Evolutionary conservation across 2,113 vertebrate genomes (phyloP).

Genomic region (Takifugu flavidus): DNA sequence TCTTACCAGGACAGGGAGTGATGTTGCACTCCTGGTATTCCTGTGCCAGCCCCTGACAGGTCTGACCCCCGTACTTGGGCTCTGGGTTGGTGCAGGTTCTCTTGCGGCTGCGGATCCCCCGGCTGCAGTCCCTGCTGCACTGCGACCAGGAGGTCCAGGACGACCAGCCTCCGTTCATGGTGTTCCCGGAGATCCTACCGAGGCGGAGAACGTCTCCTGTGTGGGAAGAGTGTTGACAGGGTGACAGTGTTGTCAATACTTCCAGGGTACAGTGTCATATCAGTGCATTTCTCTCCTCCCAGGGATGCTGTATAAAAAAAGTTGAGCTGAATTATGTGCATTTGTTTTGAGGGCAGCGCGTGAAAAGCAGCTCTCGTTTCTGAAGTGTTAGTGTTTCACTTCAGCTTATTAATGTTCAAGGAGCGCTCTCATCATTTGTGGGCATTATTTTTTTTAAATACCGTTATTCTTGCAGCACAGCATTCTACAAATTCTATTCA

Average conservation of each 20-base stretch:
- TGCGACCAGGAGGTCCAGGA: constrained; percentile 92
- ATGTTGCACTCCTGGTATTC: constrained; percentile 98
- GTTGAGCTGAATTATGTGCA: background rate
- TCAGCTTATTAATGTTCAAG: too few relatives aligned
- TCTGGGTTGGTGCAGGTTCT: constrained; percentile 91
- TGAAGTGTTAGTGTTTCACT: too few relatives aligned
- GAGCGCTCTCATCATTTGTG: too few relatives aligned
- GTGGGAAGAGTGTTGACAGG: constrained; percentile 4
- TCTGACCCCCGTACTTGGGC: constrained; percentile 87
- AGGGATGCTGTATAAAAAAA: too few relatives aligned
- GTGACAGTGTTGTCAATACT: background rate
- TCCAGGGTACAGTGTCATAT: background rate
- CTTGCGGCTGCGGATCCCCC: constrained; percentile 89
- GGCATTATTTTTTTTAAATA: too few relatives aligned
- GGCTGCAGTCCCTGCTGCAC: constrained; percentile 92
- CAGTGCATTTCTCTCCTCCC: too few relatives aligned
- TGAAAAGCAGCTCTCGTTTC: constrained; percentile 28
- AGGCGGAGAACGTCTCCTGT: constrained; percentile 86
- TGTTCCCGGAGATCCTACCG: constrained; percentile 83
- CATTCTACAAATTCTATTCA: too few relatives aligned
- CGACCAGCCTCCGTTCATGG: constrained; percentile 90
- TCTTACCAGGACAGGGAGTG: constrained; percentile 90
- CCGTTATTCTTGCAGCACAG: too few relatives aligned
- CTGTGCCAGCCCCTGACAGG: constrained; percentile 84
- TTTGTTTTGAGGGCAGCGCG: constrained; percentile 30